Percentiles rank a stretch among this genome's conserved stretches.
Conservation (phyloP, 2,797 vertebrate genomes). For the Argya squamiceps region DNA sequence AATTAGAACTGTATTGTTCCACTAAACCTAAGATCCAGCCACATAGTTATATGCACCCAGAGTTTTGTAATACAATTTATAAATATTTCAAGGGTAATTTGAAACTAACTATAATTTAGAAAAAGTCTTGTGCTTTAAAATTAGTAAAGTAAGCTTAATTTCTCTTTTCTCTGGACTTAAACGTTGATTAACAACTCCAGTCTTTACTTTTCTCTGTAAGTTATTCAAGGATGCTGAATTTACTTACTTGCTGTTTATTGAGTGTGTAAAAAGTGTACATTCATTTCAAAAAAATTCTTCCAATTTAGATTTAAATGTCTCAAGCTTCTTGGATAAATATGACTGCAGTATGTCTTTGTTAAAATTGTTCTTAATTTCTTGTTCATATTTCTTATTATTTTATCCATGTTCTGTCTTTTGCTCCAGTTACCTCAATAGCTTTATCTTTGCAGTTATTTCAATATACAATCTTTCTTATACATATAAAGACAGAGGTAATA, state of each 20-base stretch:
- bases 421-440: background rate
- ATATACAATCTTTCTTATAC: background rate
- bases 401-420: background rate
- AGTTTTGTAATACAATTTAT: background rate
- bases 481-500: background rate
- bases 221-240: background rate
- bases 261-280: background rate
- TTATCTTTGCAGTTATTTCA: background rate
- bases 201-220: background rate
- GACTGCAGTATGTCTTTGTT: background rate
- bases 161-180: background rate
- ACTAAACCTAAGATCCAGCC: background rate
- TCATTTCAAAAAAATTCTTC: background rate
- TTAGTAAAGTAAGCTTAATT: background rate
- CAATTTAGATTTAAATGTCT: background rate
- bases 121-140: background rate
- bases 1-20: slow-evolving; percentile 32
- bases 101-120: background rate
- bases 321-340: background rate
- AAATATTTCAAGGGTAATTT: background rate
- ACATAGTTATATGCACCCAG: background rate
- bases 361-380: background rate
- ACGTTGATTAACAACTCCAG: background rate
- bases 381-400: background rate
- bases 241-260: background rate